Conservation (phyloP, 2,888 invertebrate genomes). For the Portevinia maculata region DNA sequence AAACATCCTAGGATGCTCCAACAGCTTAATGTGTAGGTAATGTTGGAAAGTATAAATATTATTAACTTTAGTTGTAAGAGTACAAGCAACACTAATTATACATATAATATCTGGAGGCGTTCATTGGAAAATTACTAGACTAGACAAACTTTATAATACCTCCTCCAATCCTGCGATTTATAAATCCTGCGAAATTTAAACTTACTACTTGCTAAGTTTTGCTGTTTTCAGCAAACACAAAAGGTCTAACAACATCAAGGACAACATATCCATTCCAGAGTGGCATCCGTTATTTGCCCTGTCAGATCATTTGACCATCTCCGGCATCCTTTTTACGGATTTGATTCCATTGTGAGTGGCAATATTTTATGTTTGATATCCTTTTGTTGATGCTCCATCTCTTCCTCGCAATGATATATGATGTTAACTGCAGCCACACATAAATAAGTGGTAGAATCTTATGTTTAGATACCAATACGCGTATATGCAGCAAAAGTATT, state of each 20-base stretch:
- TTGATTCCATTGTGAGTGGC: conserved; percentile 36
- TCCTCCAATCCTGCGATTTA: too few species aligned
- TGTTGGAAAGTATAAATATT: too few species aligned
- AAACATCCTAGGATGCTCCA: too few species aligned
- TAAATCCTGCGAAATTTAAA: background rate
- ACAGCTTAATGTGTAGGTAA: too few species aligned
- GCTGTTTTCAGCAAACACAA: background rate
- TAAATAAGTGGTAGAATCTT: conserved; percentile 53
- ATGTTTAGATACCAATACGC: conserved; percentile 29
- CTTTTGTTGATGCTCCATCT: conserved; percentile 41
- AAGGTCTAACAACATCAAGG: conserved; percentile 18
- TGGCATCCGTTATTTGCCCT: conserved; percentile 53
- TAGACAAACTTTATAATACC: too few species aligned
- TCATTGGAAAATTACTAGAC: too few species aligned
- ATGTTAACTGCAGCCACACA: conserved; percentile 48
- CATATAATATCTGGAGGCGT: too few species aligned
- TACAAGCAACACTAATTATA: too few species aligned
- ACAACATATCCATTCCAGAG: conserved; percentile 35
- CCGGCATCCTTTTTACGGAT: conserved; percentile 44
- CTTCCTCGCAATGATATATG: conserved; percentile 55
- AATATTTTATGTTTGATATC: conserved; percentile 62
- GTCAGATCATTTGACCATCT: conserved; percentile 52
- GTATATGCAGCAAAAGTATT: conserved; percentile 30
- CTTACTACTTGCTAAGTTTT: conserved; percentile 3
- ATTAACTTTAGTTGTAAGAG: too few species aligned